Conservation (phyloP, 1,140 invertebrate species). For the Meteorus sp. region DNA sequence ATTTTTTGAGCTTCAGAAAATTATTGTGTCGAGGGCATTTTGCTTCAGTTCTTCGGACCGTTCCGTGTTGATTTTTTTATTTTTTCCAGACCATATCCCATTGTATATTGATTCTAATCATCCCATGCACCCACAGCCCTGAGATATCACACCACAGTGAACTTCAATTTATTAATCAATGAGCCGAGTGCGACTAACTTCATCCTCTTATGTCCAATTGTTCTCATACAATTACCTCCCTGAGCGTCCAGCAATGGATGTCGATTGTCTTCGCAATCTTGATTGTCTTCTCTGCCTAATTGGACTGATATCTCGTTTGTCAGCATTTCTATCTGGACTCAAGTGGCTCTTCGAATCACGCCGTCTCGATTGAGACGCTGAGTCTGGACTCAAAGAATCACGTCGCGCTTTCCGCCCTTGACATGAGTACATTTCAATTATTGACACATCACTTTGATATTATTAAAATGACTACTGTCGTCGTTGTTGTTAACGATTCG, state of each 20-base stretch:
- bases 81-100: neutral
- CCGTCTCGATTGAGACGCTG: slow-evolving; percentile 68
- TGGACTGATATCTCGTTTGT: slow-evolving; percentile 71
- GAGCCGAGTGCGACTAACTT: neutral
- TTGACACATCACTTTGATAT: neutral
- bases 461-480: too few relatives aligned
- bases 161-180: neutral
- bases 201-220: too few relatives aligned
- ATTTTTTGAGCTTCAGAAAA: too few relatives aligned
- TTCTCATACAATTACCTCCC: slow-evolving; percentile 36
- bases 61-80: neutral
- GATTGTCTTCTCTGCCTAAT: slow-evolving; percentile 64
- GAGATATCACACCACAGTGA: too few relatives aligned
- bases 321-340: slow-evolving; percentile 75
- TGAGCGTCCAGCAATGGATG: slow-evolving; percentile 67
- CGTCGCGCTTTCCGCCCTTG: slow-evolving; percentile 73
- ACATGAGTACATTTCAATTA: slow-evolving; percentile 28
- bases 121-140: too few relatives aligned
- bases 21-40: too few relatives aligned
- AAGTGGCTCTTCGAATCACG: slow-evolving; percentile 76
- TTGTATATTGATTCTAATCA: too few relatives aligned
- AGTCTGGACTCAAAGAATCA: slow-evolving; percentile 86
- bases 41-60: too few relatives aligned
- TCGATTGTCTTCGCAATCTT: slow-evolving; percentile 77
- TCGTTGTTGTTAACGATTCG: too few relatives aligned